Evolutionary conservation across 1,140 invertebrate species (phyloP).

Genomic region (Cyclina sinensis): DNA sequence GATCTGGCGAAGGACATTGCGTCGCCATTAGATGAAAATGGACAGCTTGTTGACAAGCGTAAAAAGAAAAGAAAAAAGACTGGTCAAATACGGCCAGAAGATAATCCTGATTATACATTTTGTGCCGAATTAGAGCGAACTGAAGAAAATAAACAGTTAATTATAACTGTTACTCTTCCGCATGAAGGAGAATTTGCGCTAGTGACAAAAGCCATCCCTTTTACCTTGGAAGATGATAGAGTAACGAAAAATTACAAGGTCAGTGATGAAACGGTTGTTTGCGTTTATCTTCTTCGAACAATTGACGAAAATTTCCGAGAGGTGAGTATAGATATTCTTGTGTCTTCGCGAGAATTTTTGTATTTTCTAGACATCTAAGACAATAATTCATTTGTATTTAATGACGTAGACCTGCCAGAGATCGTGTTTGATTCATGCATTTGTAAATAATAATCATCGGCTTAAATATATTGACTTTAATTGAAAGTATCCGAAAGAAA

Average conservation of each 20-base stretch:
- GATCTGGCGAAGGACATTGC: neutral
- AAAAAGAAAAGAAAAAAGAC: constrained; percentile 1
- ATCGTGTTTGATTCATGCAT: too few species aligned
- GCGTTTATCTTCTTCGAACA: constrained; percentile 44
- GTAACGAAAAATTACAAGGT: neutral
- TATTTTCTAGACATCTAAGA: too few species aligned
- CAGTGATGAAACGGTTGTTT: neutral
- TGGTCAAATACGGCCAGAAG: neutral
- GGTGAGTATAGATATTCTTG: constrained; percentile 11
- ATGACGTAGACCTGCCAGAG: too few species aligned
- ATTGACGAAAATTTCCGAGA: constrained; percentile 22
- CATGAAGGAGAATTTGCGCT: constrained; percentile 49
- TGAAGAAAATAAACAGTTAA: constrained; percentile 8
- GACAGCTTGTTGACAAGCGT: constrained; percentile 19
- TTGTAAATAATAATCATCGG: too few species aligned
- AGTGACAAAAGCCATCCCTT: constrained; percentile 24
- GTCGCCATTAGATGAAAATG: constrained; percentile 25
- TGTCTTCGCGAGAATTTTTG: too few species aligned
- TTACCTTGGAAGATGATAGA: neutral
- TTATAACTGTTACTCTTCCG: constrained; percentile 19
- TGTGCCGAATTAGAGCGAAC: neutral
- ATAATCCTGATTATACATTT: constrained; percentile 34
- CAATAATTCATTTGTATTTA: too few species aligned
- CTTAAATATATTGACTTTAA: too few species aligned
- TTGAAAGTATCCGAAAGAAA: too few species aligned